Conservation (phyloP, 2,797 vertebrate species). For the Sebastes itinus region DNA sequence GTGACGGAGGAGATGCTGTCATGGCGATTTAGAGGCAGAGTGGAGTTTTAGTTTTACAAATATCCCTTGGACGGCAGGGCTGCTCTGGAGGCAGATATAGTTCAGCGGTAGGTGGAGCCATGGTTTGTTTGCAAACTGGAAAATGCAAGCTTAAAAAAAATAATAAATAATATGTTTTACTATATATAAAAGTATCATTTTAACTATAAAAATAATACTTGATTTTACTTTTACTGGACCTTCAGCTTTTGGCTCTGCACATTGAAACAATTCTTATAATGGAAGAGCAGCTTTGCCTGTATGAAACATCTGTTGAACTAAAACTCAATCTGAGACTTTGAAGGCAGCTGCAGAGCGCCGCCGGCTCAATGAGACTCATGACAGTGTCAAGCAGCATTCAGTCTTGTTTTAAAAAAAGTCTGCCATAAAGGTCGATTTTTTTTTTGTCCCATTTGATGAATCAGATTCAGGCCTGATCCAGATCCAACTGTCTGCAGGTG, state of each 20-base stretch:
- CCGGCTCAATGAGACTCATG: background rate
- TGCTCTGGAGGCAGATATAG: constrained; percentile 22
- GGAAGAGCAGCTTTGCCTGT: constrained; percentile 17
- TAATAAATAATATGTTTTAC: constrained; percentile 44
- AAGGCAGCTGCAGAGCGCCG: constrained; percentile 13
- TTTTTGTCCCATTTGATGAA: constrained; percentile 2
- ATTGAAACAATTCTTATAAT: background rate
- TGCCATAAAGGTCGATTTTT: constrained; percentile 3
- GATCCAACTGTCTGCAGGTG: constrained; percentile 19
- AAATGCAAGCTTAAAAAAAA: constrained; percentile 15
- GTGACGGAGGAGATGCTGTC: constrained; percentile 9
- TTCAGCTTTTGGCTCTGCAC: constrained; percentile 23
- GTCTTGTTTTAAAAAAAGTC: background rate
- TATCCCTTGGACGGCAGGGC: constrained; percentile 9
- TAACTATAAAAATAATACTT: constrained; percentile 37
- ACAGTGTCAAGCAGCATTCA: constrained; percentile 26
- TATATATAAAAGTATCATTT: constrained; percentile 49
- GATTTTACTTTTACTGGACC: constrained; percentile 6
- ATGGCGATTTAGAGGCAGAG: constrained; percentile 15
- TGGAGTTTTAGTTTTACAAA: constrained; percentile 9
- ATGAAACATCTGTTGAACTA: constrained; percentile 11
- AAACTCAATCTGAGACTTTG: background rate
- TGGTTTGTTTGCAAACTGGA: background rate
- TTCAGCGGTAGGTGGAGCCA: constrained; percentile 22
- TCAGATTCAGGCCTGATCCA: constrained; percentile 8